These are phyloP conservation scores for Orussus abietinus DNA, from an alignment of 1,140 invertebrate genomes.

Conservation along the genomic window DNA sequence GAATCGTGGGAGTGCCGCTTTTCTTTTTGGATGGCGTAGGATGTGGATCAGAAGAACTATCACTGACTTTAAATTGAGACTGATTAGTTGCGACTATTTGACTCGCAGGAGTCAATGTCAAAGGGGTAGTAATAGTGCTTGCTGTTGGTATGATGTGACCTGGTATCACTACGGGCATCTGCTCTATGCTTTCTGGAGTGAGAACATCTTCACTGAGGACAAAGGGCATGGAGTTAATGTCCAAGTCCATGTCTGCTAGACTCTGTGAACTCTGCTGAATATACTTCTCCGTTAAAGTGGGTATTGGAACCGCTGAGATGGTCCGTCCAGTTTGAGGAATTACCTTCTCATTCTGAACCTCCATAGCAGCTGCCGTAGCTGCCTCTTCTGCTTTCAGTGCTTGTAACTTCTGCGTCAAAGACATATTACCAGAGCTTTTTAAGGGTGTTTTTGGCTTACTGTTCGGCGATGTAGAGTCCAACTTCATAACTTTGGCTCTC, in stretches of 20 bases:
- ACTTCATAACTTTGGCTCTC: slow-evolving; percentile 40
- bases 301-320: slow-evolving; percentile 15
- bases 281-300: slow-evolving; percentile 28
- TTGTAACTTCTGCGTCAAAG: slow-evolving; percentile 33
- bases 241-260: slow-evolving; percentile 61
- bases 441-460: slow-evolving; percentile 23
- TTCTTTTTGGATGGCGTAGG: slow-evolving; percentile 40
- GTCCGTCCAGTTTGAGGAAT: slow-evolving; percentile 21
- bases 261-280: slow-evolving; percentile 40
- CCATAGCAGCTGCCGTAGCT: slow-evolving; percentile 12
- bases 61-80: slow-evolving; percentile 20
- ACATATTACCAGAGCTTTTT: slow-evolving; percentile 19
- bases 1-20: slow-evolving; percentile 40
- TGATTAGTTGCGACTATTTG: slow-evolving; percentile 28
- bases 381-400: slow-evolving; percentile 33
- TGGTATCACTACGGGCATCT: slow-evolving; percentile 64
- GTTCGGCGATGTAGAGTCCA: slow-evolving; percentile 29
- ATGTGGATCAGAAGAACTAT: too few species aligned
- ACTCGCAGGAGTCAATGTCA: slow-evolving; percentile 11
- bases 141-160: slow-evolving; percentile 53
- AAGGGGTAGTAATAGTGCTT: slow-evolving; percentile 16
- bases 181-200: slow-evolving; percentile 59
- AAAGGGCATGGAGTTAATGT: slow-evolving; percentile 72
- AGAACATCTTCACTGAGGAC: slow-evolving; percentile 65
- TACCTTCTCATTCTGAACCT: slow-evolving; percentile 9